Percentiles rank a stretch among this genome's conserved stretches.
These are phyloP conservation scores for Dermatophagoides farinae DNA, from an alignment of 1,140 invertebrate genomes.

Conservation along the genomic window DNA sequence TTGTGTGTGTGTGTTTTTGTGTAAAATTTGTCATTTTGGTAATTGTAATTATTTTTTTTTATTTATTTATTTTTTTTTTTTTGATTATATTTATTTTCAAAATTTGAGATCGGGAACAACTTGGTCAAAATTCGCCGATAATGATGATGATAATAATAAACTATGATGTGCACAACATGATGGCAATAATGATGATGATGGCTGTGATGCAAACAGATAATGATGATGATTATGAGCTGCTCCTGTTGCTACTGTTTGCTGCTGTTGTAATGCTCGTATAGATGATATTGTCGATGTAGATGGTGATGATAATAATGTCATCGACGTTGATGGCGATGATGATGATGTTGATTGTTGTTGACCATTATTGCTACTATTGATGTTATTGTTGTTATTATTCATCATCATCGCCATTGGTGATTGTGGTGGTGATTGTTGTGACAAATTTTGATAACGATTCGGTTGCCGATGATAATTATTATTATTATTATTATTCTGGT, in stretches of 20 bases:
- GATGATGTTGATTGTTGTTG: neutral
- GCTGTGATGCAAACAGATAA: neutral
- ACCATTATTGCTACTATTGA: neutral
- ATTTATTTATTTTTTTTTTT: too few species aligned
- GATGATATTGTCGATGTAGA: too few species aligned
- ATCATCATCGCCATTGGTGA: neutral
- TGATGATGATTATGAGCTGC: neutral
- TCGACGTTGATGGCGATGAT: neutral
- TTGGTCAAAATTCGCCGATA: neutral
- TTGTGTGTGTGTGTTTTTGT: too few species aligned
- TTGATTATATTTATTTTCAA: too few species aligned
- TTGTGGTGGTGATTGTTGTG: neutral
- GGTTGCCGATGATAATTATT: neutral
- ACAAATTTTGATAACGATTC: neutral
- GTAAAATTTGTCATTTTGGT: too few species aligned
- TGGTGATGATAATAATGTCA: neutral
- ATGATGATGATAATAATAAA: neutral
- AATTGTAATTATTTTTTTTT: too few species aligned
- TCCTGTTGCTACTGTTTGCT: too few species aligned
- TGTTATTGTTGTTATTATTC: neutral
- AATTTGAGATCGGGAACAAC: constrained; percentile 4
- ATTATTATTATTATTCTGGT: neutral
- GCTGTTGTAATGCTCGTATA: neutral
- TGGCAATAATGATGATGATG: neutral
- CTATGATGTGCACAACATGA: neutral